Conservation (phyloP, 2,888 invertebrate genomes). For the Pammene fasciana region DNA sequence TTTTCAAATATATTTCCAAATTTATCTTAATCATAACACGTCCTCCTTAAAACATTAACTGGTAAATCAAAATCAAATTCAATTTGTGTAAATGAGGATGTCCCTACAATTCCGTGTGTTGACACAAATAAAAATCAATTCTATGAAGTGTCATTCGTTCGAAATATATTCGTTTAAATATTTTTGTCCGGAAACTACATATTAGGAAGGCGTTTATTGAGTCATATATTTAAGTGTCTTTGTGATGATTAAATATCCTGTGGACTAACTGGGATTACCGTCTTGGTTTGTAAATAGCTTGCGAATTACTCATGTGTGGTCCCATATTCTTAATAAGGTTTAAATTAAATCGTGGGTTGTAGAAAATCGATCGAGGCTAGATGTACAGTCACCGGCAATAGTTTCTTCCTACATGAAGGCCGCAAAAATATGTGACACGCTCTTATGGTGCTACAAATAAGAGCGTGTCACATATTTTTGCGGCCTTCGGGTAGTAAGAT, state of each 20-base stretch:
- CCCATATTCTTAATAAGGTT: background rate
- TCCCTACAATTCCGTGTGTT: slow-evolving; percentile 38
- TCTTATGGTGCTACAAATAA: too few relatives aligned
- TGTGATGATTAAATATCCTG: slow-evolving; percentile 78
- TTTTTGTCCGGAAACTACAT: slow-evolving; percentile 72
- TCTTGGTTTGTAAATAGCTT: background rate
- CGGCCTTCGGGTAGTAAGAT: too few relatives aligned
- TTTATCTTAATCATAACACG: background rate
- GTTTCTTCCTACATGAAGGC: too few relatives aligned
- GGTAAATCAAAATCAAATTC: slow-evolving; percentile 37
- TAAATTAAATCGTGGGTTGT: too few relatives aligned
- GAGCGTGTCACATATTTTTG: too few relatives aligned
- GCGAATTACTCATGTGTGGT: slow-evolving; percentile 4
- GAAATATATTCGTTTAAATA: slow-evolving; percentile 65
- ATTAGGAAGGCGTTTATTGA: slow-evolving; percentile 68
- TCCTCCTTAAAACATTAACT: slow-evolving; percentile 10
- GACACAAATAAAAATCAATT: slow-evolving; percentile 46
- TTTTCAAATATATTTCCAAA: background rate
- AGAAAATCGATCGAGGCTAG: too few relatives aligned
- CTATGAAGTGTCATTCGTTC: slow-evolving; percentile 64
- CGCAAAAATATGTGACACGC: too few relatives aligned
- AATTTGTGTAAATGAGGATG: slow-evolving; percentile 45
- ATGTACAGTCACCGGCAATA: too few relatives aligned
- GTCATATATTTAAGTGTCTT: slow-evolving; percentile 73
- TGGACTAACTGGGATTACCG: slow-evolving; percentile 45